Percentiles rank a stretch among this genome's conserved stretches.
Conservation (phyloP, 2,113 vertebrate genomes). For the Ptilorrhoa leucosticta region DNA sequence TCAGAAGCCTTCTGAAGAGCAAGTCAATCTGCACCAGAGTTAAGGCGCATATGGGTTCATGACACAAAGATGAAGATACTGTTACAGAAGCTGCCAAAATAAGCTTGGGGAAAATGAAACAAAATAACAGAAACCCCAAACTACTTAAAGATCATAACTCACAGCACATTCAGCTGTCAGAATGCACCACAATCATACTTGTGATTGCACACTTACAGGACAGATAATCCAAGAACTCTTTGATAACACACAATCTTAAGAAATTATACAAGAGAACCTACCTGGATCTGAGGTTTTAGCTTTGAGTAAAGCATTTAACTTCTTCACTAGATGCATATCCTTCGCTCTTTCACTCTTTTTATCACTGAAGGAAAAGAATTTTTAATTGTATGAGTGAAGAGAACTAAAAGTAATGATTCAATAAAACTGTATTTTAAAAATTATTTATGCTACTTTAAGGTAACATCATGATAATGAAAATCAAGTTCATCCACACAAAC, state of each 20-base stretch:
- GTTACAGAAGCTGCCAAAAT: neutral
- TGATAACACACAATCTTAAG: neutral
- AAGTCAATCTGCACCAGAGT: neutral
- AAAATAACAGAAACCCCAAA: neutral
- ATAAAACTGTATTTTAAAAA: neutral
- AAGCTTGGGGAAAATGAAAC: neutral
- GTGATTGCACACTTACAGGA: neutral
- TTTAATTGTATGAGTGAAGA: neutral
- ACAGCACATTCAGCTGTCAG: neutral
- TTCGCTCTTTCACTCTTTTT: conserved; percentile 96
- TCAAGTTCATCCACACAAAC: neutral
- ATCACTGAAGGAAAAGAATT: conserved; percentile 76
- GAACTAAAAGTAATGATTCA: neutral
- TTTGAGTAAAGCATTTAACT: conserved; percentile 80
- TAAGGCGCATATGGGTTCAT: neutral
- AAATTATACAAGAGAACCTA: conserved; percentile 50
- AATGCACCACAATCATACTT: neutral
- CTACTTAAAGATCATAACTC: neutral
- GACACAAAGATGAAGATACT: neutral
- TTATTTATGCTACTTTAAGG: neutral
- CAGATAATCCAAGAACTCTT: neutral
- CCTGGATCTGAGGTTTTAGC: conserved; percentile 76
- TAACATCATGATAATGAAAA: neutral
- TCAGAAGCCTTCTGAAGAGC: neutral
- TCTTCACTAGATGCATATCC: conserved; percentile 94